Evolutionary conservation across 2,797 vertebrate species (phyloP), one percentile per base, ranked within the genome.

Genomic region (Epinephelus coioides): DNA sequence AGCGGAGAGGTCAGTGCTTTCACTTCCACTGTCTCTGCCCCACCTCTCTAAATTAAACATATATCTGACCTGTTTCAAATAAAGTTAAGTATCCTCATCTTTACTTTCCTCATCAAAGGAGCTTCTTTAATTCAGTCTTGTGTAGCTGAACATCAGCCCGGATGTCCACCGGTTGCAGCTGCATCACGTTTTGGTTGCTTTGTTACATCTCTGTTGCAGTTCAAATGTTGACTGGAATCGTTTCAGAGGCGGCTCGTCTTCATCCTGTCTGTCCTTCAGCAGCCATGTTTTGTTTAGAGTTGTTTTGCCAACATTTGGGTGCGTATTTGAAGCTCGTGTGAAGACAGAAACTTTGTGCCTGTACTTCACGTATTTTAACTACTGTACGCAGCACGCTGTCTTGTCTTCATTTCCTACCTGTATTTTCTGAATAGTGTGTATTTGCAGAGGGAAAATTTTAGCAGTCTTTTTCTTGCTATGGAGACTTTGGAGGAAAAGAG

Each of bases 1-100:
- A 96, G 94, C 95, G 91, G 94, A 96, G 95, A 95, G 98, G 97
- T 96, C 76, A 85, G 93, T 80, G 44, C 14, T 12, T 54, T n/a
- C 23, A 55, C 44, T 59, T 50, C 47, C 59, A 14, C 44, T 11
- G 40, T 64, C 21, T 47, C 62, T 19, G 3, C 47, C 4, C 2
- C 27, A 40, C 40, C 27, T 71, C 23, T 72, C 21, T 51, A 43
- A 75, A 27, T 63, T 68, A 5, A 54, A 23, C 11, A 66, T 15
- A 17, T 8, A 14, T 43, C 12, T 43, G 27, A 54, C 55, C 44
- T 40, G 5, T 53, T 23, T 40, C 14, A 57, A 55, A 50, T 49
- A 51, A 43, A 14, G 6, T 19, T 12, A 47, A 19, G 12, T 67
- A 4, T 73, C 25, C 14, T 46, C n/a, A 14, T 27, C 6, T 25